Percentiles rank a stretch among this genome's conserved stretches.
phyloP scores from a whole-genome alignment of 30 jellyfish, hydroid and myxozoan genomes.

The Calvadosia cruxmelitensis region DNA sequence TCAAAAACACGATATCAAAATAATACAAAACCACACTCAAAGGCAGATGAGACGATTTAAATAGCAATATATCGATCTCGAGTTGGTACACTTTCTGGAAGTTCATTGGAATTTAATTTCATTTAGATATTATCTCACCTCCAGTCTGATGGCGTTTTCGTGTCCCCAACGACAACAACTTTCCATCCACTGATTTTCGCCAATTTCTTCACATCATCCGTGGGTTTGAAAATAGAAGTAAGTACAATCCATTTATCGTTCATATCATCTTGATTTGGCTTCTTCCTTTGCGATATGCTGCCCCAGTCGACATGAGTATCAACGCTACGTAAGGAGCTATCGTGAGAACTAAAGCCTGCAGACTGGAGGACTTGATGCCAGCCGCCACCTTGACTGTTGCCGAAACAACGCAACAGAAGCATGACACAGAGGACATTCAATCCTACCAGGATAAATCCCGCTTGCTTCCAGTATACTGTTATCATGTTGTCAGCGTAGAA shows the following conservation, averaged over 20 bases:
- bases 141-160: slow-evolving; percentile 72
- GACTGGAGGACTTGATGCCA: neutral
- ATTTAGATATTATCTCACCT: too few species aligned
- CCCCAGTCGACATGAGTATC: slow-evolving; percentile 21
- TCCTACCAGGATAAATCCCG: neutral
- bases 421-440: neutral
- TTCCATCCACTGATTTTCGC: slow-evolving; percentile 64
- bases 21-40: too few species aligned
- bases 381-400: neutral
- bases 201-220: slow-evolving; percentile 69
- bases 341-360: neutral
- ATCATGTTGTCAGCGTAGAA: neutral
- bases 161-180: slow-evolving; percentile 72
- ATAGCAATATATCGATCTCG: too few species aligned
- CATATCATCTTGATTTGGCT: slow-evolving; percentile 15
- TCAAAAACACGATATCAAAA: too few species aligned
- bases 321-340: neutral
- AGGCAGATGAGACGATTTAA: too few species aligned
- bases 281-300: neutral
- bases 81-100: too few species aligned
- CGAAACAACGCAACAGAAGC: neutral
- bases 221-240: slow-evolving; percentile 57
- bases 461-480: neutral
- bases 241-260: slow-evolving; percentile 83
- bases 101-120: too few species aligned